These are phyloP conservation scores for Yponomeuta sedellus DNA, from an alignment of 2,888 invertebrate species.

Conservation along the genomic window DNA sequence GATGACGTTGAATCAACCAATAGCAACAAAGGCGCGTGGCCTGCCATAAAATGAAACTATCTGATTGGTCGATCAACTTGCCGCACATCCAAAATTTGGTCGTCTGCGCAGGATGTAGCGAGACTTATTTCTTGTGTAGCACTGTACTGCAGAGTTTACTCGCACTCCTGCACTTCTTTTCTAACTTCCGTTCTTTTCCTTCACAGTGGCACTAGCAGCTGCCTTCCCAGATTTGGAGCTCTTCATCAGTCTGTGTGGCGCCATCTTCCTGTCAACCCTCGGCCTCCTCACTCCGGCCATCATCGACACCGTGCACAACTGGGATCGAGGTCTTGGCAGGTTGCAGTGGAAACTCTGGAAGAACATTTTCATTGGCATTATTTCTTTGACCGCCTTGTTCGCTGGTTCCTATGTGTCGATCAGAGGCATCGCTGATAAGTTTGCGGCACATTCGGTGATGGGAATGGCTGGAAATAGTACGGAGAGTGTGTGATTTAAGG, in stretches of 20 bases:
- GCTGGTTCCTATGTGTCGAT: slow-evolving; percentile 62
- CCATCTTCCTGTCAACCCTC: slow-evolving; percentile 82
- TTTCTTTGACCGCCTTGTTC: slow-evolving; percentile 56
- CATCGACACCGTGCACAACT: slow-evolving; percentile 83
- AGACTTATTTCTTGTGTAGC: too few relatives aligned
- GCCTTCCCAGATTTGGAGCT: slow-evolving; percentile 89
- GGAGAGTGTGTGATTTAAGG: background rate
- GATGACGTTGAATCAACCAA: too few relatives aligned
- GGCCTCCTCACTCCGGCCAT: slow-evolving; percentile 86
- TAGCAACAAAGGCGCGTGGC: too few relatives aligned
- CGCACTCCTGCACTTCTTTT: background rate
- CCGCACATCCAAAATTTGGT: too few relatives aligned
- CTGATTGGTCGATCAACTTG: too few relatives aligned
- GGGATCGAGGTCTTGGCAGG: slow-evolving; percentile 80
- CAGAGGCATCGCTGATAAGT: slow-evolving; percentile 49
- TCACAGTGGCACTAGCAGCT: slow-evolving; percentile 82
- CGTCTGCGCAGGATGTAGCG: too few relatives aligned
- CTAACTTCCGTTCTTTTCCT: background rate
- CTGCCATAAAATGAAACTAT: too few relatives aligned
- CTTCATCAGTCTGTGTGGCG: slow-evolving; percentile 91
- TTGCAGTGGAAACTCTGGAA: slow-evolving; percentile 83
- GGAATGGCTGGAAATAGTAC: slow-evolving; percentile 16
- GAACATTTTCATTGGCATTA: slow-evolving; percentile 69
- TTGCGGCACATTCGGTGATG: slow-evolving; percentile 16
- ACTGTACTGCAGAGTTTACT: too few relatives aligned